phyloP scores from a whole-genome alignment of 2,888 invertebrate species.

The Polyommatus iphigenia region DNA sequence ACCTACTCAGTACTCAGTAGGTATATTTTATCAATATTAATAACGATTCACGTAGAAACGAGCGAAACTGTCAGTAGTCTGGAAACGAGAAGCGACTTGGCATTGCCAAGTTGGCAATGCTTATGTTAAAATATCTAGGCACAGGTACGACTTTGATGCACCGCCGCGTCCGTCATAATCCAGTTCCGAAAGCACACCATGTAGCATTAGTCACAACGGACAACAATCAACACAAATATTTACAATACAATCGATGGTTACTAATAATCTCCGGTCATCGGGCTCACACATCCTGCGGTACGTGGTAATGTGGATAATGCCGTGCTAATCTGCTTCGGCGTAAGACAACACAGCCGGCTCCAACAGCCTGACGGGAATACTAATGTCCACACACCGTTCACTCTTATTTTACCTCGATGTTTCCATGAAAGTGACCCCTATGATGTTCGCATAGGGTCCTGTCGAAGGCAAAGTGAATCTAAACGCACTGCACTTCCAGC shows the following conservation, averaged over 20 bases:
- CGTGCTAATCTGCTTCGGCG: slow-evolving; percentile 1
- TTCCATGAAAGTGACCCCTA: background rate
- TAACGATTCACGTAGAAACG: no score
- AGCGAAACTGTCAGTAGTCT: no score
- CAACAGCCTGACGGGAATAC: slow-evolving; percentile 4
- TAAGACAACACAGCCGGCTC: slow-evolving; percentile 4
- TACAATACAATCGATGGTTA: background rate
- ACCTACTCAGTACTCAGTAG: no score
- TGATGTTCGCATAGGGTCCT: background rate
- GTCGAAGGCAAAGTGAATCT: background rate
- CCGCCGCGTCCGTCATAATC: no score
- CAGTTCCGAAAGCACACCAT: no score
- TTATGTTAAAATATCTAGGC: no score
- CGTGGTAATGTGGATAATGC: slow-evolving; percentile 11
- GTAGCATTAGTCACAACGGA: background rate
- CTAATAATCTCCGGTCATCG: background rate
- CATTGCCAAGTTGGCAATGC: no score
- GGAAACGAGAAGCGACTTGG: no score
- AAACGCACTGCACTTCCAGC: background rate
- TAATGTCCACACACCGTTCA: background rate
- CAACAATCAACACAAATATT: background rate
- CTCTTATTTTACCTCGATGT: background rate
- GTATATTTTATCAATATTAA: no score
- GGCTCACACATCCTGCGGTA: background rate
- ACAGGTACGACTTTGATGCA: no score